Conservation (phyloP, 1,140 invertebrate species). For the Drosophila ananassae region DNA sequence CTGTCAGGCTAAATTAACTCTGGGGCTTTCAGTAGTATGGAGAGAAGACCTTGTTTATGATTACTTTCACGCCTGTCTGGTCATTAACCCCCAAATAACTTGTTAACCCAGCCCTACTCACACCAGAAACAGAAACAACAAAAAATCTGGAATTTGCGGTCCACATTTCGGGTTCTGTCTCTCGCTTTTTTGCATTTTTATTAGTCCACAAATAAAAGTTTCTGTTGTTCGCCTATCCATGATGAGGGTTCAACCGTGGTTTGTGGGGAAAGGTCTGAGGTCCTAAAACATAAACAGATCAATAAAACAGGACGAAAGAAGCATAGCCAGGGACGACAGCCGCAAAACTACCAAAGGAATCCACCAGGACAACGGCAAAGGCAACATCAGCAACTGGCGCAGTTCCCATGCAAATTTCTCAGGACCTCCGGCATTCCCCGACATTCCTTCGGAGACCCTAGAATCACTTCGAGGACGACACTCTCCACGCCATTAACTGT, state of each 20-base stretch:
- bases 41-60: conserved; percentile 55
- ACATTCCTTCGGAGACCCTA: background rate
- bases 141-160: conserved; percentile 25
- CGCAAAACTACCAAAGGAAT: conserved; percentile 57
- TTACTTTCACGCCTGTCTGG: conserved; percentile 69
- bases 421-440: conserved; percentile 5
- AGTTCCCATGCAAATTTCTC: conserved; percentile 76
- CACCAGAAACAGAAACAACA: background rate
- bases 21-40: conserved; percentile 7
- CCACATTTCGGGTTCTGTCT: conserved; percentile 8
- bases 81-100: conserved; percentile 50
- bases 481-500: conserved; percentile 56
- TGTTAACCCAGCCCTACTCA: conserved; percentile 1
- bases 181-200: conserved; percentile 42
- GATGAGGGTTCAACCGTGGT: conserved; percentile 27
- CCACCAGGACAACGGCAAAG: conserved; percentile 16
- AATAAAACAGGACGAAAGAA: conserved; percentile 58
- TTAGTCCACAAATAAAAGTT: conserved; percentile 49
- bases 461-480: conserved; percentile 28
- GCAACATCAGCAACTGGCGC: conserved; percentile 57
- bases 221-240: conserved; percentile 45
- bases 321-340: conserved; percentile 31
- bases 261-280: conserved; percentile 2
- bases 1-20: conserved; percentile 44
- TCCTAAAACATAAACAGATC: conserved; percentile 71